A percentile compares a stretch with the other conserved stretches of the same genome.
Evolutionary conservation across 1,140 invertebrate genomes (phyloP).

Genomic region (Magallana ariakensis): DNA sequence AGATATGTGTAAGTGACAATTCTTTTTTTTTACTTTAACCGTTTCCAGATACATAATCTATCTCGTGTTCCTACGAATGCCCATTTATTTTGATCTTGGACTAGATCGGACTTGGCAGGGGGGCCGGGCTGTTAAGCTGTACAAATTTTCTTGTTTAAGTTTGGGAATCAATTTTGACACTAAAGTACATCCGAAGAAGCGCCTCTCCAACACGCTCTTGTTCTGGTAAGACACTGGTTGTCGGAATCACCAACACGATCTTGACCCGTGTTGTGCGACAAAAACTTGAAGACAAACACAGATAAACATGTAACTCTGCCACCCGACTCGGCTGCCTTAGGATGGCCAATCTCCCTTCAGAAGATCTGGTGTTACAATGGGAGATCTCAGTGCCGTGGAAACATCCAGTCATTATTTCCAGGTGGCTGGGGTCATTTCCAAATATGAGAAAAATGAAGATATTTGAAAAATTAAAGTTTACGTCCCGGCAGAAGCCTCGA

Average conservation of each 20-base stretch:
- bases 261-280: slow-evolving; percentile 42
- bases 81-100: not conserved
- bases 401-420: not conserved
- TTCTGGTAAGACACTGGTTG: slow-evolving; percentile 27
- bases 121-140: slow-evolving; percentile 2
- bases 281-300: slow-evolving; percentile 35
- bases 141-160: slow-evolving; percentile 43
- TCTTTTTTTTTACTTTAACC: not conserved
- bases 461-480: slow-evolving; percentile 35
- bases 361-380: not conserved
- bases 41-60: not conserved
- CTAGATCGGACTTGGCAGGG: slow-evolving; percentile 14
- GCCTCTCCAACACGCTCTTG: slow-evolving; percentile 38
- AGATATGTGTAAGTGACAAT: not conserved
- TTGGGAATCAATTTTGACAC: slow-evolving; percentile 42
- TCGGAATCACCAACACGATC: slow-evolving; percentile 39
- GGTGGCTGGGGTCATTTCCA: slow-evolving; percentile 22
- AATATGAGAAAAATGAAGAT: slow-evolving; percentile 46
- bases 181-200: slow-evolving; percentile 22
- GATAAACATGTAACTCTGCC: slow-evolving; percentile 31
- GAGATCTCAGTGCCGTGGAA: slow-evolving; percentile 31
- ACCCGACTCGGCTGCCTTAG: not conserved
- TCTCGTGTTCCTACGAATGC: not conserved
- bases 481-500: not conserved
- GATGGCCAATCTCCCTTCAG: not conserved